phyloP scores from a whole-genome alignment of 92 coral and sea anemone species.

The Pocillopora meandrina region DNA sequence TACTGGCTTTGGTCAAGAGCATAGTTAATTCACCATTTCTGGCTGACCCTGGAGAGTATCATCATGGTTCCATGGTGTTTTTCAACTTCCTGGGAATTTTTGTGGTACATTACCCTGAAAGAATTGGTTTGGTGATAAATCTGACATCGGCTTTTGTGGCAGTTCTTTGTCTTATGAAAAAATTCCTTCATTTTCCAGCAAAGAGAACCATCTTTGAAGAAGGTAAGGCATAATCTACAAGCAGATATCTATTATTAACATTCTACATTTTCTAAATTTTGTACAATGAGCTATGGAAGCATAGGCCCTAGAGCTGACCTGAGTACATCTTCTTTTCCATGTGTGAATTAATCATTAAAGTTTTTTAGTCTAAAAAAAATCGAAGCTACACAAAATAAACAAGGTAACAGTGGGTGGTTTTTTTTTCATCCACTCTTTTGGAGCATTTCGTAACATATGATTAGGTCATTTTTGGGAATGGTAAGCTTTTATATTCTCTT shows the following conservation, averaged over 20 bases:
- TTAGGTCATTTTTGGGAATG: no score
- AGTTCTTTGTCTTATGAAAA: constrained; percentile 59
- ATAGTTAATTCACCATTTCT: constrained; percentile 85
- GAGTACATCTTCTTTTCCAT: no score
- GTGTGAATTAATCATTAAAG: background rate
- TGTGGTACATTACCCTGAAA: constrained; percentile 91
- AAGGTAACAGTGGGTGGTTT: no score
- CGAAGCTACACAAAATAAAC: no score
- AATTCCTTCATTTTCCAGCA: constrained; percentile 41
- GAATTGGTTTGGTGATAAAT: constrained; percentile 85
- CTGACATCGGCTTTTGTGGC: constrained; percentile 65
- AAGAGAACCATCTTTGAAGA: constrained; percentile 24
- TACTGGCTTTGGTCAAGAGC: constrained; percentile 74
- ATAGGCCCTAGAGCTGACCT: no score
- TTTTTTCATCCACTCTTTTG: no score
- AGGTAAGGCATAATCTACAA: constrained; percentile 21
- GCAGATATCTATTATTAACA: no score
- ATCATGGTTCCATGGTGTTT: constrained; percentile 96
- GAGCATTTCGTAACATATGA: no score
- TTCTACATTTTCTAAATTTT: no score
- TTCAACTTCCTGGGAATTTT: constrained; percentile 87
- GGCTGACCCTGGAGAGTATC: constrained; percentile 89
- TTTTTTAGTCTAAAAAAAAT: no score
- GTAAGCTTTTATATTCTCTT: no score
- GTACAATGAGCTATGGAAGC: no score